Evolutionary conservation across 2,888 invertebrate species (phyloP).

Genomic region (Mythimna loreyi): DNA sequence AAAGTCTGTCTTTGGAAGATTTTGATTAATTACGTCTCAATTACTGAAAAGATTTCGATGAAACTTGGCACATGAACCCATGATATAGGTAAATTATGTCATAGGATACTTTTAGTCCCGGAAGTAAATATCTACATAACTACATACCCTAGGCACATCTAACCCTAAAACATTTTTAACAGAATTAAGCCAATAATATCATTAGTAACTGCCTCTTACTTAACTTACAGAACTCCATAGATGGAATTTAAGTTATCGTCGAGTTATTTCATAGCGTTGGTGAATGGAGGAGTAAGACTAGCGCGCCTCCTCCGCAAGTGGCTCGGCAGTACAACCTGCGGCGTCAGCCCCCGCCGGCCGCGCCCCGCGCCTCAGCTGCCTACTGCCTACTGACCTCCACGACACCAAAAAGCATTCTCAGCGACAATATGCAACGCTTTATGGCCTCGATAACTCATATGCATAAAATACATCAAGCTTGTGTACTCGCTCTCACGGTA

Average conservation of each 20-base stretch:
- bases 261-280: slow-evolving; percentile 36
- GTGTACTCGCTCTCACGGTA: slow-evolving; percentile 58
- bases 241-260: background rate
- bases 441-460: slow-evolving; percentile 76
- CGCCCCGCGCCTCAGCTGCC: slow-evolving; percentile 58
- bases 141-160: background rate
- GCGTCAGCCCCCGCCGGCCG: slow-evolving; percentile 61
- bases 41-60: background rate
- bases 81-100: background rate
- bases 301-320: slow-evolving; percentile 56
- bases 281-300: slow-evolving; percentile 62
- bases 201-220: background rate
- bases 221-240: slow-evolving; percentile 7
- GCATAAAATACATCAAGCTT: slow-evolving; percentile 63
- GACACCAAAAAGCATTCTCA: slow-evolving; percentile 77
- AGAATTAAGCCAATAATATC: background rate
- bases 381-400: slow-evolving; percentile 75
- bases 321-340: slow-evolving; percentile 61
- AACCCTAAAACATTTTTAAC: background rate
- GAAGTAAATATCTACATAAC: background rate
- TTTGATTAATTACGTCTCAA: background rate
- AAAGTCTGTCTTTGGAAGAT: background rate
- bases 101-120: background rate
- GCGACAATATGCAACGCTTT: slow-evolving; percentile 73
- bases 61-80: background rate